These are phyloP conservation scores for Pseudochromis fuscus DNA, from an alignment of 2,797 vertebrate genomes.

Conservation along the genomic window DNA sequence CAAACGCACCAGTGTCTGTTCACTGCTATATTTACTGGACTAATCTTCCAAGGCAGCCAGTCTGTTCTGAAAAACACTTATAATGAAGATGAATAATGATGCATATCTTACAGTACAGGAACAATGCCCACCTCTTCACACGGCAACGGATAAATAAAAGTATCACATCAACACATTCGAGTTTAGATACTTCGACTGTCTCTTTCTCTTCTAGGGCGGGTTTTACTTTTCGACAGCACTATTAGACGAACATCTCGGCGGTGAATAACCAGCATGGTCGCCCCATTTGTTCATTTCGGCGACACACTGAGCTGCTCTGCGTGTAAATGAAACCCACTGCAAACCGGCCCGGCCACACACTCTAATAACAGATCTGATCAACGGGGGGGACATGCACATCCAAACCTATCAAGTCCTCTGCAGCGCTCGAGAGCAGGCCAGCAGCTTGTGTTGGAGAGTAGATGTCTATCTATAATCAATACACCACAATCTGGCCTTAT, in stretches of 20 bases:
- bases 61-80: too few relatives aligned
- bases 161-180: too few relatives aligned
- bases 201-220: not conserved
- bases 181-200: not conserved
- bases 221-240: constrained; percentile 8
- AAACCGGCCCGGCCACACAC: constrained; percentile 46
- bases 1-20: not conserved
- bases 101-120: not conserved
- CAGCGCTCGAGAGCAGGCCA: constrained; percentile 52
- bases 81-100: not conserved
- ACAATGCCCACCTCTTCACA: not conserved
- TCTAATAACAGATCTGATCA: constrained; percentile 69
- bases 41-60: constrained; percentile 10
- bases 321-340: constrained; percentile 39
- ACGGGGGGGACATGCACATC: constrained; percentile 49
- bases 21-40: constrained; percentile 32
- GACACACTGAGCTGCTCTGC: constrained; percentile 9
- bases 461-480: constrained; percentile 84
- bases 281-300: constrained; percentile 30
- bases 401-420: constrained; percentile 61
- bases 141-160: not conserved
- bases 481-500: constrained; percentile 81
- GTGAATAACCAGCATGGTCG: constrained; percentile 8
- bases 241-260: constrained; percentile 8
- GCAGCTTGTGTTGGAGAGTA: constrained; percentile 74